Evolutionary conservation across 2,888 invertebrate genomes (phyloP).

Genomic region (Pseudococcus jackbeardsleyi): DNA sequence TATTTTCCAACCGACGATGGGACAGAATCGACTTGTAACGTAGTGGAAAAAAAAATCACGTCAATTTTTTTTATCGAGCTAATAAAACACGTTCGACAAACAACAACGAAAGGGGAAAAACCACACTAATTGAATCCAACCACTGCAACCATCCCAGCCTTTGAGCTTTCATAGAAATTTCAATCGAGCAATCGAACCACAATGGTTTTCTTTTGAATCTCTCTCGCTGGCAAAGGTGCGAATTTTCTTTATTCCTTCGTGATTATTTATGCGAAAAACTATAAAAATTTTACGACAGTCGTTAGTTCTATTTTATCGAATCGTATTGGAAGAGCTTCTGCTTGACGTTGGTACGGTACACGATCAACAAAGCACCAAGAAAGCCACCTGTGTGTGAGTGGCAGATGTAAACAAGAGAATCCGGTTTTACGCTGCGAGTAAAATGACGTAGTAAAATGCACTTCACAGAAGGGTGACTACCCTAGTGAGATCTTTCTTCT

Average conservation of each 20-base stretch:
- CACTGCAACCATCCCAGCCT: neutral
- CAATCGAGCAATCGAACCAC: neutral
- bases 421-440: neutral
- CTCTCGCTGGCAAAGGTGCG: neutral
- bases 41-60: neutral
- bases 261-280: neutral
- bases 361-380: constrained; percentile 1
- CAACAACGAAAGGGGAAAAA: neutral
- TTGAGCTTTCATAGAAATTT: neutral
- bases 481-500: neutral
- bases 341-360: neutral
- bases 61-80: constrained; percentile 4
- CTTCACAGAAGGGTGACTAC: neutral
- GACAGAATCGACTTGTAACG: too few species aligned
- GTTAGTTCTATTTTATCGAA: neutral
- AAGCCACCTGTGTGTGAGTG: neutral
- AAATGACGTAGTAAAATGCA: neutral
- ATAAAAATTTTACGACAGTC: constrained; percentile 15
- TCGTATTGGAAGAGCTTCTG: neutral
- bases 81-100: neutral
- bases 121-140: neutral
- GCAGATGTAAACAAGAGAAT: neutral
- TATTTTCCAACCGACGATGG: neutral
- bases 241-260: neutral
- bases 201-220: neutral